Evolutionary conservation across 2,888 invertebrate genomes (phyloP).

Genomic region (Panopea generosa): DNA sequence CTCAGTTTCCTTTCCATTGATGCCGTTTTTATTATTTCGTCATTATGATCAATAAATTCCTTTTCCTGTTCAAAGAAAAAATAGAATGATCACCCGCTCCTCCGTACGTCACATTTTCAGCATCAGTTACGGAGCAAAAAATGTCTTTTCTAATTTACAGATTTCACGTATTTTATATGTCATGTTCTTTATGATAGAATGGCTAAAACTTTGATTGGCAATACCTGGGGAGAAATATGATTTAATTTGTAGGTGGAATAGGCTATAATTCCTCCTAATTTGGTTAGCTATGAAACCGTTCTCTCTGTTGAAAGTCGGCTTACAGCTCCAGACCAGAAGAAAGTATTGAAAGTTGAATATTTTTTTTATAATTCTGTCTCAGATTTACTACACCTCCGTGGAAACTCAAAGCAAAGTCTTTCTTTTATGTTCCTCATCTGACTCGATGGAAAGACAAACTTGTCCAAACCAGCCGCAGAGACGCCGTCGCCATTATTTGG

Average conservation of each 20-base stretch:
- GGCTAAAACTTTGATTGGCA: conserved; percentile 21
- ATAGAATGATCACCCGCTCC: no score
- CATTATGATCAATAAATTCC: no score
- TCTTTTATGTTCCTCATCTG: neutral
- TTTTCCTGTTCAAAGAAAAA: no score
- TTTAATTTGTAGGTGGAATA: conserved; percentile 31
- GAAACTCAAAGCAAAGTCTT: neutral
- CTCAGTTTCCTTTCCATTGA: no score
- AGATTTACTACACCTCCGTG: neutral
- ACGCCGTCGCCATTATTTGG: no score
- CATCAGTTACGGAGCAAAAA: no score
- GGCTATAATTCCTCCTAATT: conserved; percentile 16
- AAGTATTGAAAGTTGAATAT: conserved; percentile 7
- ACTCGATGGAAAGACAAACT: no score
- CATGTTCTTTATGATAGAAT: conserved; percentile 12
- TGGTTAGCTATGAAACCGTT: no score
- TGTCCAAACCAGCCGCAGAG: no score
- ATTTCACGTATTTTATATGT: neutral
- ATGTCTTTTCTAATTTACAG: neutral
- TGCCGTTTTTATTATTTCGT: no score
- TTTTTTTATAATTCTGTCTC: neutral
- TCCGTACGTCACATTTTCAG: no score
- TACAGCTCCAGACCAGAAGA: neutral
- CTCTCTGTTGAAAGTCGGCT: no score
- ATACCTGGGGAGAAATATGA: conserved; percentile 20